Evolutionary conservation across 2,888 invertebrate species (phyloP).

Genomic region (Melanostoma mellinum): DNA sequence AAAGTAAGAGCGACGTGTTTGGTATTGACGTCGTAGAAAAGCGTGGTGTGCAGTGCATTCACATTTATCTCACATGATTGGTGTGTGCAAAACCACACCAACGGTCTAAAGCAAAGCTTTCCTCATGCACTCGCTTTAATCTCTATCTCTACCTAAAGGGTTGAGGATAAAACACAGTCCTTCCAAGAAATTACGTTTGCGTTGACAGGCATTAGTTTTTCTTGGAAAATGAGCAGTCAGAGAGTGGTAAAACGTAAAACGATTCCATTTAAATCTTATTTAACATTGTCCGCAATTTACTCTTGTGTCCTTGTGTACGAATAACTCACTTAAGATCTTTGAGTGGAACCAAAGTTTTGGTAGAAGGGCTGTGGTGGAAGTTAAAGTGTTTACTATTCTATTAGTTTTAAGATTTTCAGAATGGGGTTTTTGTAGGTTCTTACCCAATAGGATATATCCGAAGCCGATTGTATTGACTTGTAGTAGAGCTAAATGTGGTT

Average conservation of each 20-base stretch:
- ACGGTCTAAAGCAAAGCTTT: slow-evolving; percentile 12
- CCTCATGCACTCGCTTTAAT: slow-evolving; percentile 50
- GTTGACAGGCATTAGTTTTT: slow-evolving; percentile 47
- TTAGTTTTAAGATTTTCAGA: too few relatives aligned
- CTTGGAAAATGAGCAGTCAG: slow-evolving; percentile 45
- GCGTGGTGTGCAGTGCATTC: slow-evolving; percentile 31
- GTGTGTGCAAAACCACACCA: slow-evolving; percentile 33
- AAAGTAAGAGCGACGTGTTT: slow-evolving; percentile 46
- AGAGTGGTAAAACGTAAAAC: slow-evolving; percentile 48
- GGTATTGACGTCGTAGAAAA: slow-evolving; percentile 48
- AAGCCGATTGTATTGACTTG: too few relatives aligned
- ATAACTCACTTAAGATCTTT: slow-evolving; percentile 62
- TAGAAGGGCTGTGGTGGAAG: background rate
- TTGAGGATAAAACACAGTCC: slow-evolving; percentile 44
- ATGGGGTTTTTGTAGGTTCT: too few relatives aligned
- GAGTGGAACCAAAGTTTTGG: background rate
- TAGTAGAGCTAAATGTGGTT: too few relatives aligned
- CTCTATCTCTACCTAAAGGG: slow-evolving; percentile 8
- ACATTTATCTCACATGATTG: slow-evolving; percentile 36
- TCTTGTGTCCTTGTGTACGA: slow-evolving; percentile 42
- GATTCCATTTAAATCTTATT: slow-evolving; percentile 66
- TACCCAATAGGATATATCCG: too few relatives aligned
- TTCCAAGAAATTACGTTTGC: slow-evolving; percentile 52
- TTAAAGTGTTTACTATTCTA: background rate
- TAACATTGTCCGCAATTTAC: slow-evolving; percentile 68